Conservation (phyloP, 2,797 vertebrate species). For the Notoglanidium macrostoma region DNA sequence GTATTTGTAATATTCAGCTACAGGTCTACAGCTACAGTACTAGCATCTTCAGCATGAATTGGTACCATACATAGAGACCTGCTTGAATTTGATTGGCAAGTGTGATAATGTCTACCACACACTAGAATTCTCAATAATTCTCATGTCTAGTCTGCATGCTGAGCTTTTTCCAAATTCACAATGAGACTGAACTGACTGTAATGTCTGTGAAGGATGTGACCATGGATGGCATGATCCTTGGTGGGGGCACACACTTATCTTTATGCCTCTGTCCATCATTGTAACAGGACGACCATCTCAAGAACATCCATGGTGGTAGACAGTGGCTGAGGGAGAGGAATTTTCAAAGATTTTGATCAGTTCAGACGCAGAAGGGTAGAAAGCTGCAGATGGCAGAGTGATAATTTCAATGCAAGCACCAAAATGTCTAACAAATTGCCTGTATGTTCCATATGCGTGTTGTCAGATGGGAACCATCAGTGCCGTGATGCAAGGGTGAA, state of each 20-base stretch:
- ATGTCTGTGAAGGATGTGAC: neutral
- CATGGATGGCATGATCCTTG: neutral
- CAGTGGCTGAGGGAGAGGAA: neutral
- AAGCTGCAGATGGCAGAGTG: neutral
- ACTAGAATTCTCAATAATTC: neutral
- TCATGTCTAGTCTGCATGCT: neutral
- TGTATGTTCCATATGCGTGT: neutral
- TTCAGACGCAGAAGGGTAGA: neutral
- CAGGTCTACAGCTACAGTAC: neutral
- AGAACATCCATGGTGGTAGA: neutral
- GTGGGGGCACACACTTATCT: neutral
- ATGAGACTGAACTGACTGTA: neutral
- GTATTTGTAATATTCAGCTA: too few species aligned
- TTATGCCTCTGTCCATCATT: neutral
- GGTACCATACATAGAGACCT: neutral
- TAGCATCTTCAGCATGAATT: neutral
- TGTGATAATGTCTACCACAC: neutral
- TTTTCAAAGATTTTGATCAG: neutral
- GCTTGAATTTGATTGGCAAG: neutral
- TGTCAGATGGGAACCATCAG: neutral
- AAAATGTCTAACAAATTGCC: constrained; percentile 5
- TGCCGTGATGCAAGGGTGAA: neutral
- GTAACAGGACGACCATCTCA: neutral
- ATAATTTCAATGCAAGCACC: neutral
- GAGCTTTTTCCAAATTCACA: neutral